phyloP scores from a whole-genome alignment of 1,140 invertebrate genomes.

The Pachypsylla venusta region DNA sequence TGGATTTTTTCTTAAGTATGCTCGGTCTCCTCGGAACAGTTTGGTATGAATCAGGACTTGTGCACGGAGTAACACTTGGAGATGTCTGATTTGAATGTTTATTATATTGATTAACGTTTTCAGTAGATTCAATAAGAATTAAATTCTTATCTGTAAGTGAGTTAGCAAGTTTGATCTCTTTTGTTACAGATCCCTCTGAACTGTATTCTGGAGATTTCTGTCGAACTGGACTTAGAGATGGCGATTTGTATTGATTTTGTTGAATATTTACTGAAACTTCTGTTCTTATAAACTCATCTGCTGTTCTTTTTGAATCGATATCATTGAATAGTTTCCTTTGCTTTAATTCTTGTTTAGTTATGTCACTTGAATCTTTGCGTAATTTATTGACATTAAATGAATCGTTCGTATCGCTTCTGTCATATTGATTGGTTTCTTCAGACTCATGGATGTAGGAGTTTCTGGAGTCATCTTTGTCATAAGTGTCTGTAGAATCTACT shows the following conservation, averaged over 20 bases:
- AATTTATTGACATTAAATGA: conserved; percentile 7
- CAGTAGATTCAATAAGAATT: background rate
- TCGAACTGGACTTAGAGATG: conserved; percentile 13
- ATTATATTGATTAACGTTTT: background rate
- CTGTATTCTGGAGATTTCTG: conserved; percentile 28
- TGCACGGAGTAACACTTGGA: conserved; percentile 2
- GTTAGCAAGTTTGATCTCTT: conserved; percentile 20
- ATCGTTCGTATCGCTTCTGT: conserved; percentile 3
- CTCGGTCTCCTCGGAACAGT: background rate
- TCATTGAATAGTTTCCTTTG: conserved; percentile 6
- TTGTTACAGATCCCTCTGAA: conserved; percentile 27
- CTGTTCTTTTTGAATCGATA: background rate
- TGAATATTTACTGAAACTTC: conserved; percentile 12
- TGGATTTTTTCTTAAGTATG: conserved; percentile 10
- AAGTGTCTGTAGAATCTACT: conserved; percentile 10
- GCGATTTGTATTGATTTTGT: conserved; percentile 1
- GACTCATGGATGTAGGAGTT: conserved; percentile 1
- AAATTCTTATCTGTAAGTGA: background rate
- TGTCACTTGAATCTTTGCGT: background rate
- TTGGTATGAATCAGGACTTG: conserved; percentile 9
- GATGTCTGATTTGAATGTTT: conserved; percentile 3
- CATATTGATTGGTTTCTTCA: background rate
- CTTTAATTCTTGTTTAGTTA: conserved; percentile 8
- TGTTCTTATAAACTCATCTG: conserved; percentile 11
- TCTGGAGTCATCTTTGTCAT: background rate